phyloP scores from a whole-genome alignment of 2,797 vertebrate species.

The Luscinia megarhynchos region DNA sequence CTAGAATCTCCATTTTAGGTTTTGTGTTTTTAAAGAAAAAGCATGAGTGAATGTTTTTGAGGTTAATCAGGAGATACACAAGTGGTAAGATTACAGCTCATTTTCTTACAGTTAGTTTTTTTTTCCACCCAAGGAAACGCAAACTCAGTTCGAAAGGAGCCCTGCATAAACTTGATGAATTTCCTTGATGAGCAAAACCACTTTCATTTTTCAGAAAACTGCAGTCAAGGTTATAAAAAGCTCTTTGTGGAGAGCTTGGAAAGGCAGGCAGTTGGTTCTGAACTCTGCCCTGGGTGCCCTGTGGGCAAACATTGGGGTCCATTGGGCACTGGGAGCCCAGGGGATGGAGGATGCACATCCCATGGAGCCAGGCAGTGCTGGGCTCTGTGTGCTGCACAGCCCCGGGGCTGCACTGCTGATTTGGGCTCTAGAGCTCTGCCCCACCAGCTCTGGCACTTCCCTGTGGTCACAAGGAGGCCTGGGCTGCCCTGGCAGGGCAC shows the following conservation, averaged over 20 bases:
- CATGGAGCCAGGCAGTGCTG: background rate
- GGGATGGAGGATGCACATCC: background rate
- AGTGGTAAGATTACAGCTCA: slow-evolving; percentile 23
- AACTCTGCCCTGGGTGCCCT: background rate
- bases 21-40: slow-evolving; percentile 3
- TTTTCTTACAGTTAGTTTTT: background rate
- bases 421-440: background rate
- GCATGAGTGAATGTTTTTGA: background rate
- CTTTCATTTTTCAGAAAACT: background rate
- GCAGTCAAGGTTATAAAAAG: background rate
- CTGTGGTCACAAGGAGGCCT: background rate
- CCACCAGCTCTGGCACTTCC: background rate
- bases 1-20: background rate
- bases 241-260: background rate
- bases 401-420: accelerated
- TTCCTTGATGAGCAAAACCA: slow-evolving; percentile 49
- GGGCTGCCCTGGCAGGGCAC: background rate
- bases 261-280: background rate
- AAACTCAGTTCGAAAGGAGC: slow-evolving; percentile 16
- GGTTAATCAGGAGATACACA: slow-evolving; percentile 46
- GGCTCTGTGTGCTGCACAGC: background rate
- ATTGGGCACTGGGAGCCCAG: accelerated
- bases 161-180: slow-evolving; percentile 34
- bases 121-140: background rate
- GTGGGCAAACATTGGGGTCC: background rate